Evolutionary conservation across 1,140 invertebrate species (phyloP).

Genomic region (Aricia agestis): DNA sequence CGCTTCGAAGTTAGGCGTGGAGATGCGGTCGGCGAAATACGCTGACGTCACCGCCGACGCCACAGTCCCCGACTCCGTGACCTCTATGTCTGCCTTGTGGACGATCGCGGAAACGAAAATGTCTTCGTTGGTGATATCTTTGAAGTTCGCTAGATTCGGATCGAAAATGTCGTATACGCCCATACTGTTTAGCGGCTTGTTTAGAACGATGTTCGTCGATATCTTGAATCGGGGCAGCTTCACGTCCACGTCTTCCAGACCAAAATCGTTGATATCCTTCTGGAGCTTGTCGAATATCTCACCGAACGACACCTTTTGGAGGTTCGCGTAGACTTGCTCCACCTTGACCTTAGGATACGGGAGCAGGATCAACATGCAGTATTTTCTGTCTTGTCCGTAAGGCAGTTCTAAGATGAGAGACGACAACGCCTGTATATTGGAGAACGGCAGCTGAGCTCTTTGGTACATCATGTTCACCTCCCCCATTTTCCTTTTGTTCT

Average conservation of each 20-base stretch:
- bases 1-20: conserved; percentile 76
- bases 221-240: conserved; percentile 84
- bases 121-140: conserved; percentile 77
- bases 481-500: conserved; percentile 67
- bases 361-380: conserved; percentile 54
- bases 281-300: conserved; percentile 66
- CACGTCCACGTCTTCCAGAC: conserved; percentile 78
- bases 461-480: conserved; percentile 80
- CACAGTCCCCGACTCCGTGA: conserved; percentile 88
- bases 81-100: conserved; percentile 88
- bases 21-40: conserved; percentile 73
- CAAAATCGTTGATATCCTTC: conserved; percentile 54
- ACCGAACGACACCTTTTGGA: conserved; percentile 38
- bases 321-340: conserved; percentile 44
- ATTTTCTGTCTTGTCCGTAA: conserved; percentile 75
- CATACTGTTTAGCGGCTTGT: conserved; percentile 77
- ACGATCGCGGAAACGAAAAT: conserved; percentile 78
- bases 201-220: conserved; percentile 79
- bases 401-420: conserved; percentile 67
- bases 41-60: conserved; percentile 81
- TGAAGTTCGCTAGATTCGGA: conserved; percentile 77
- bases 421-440: conserved; percentile 73
- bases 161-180: conserved; percentile 85
- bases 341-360: conserved; percentile 47
- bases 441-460: conserved; percentile 69